A percentile compares a stretch with the other conserved stretches of the same genome.
phyloP scores from a whole-genome alignment of 2,888 invertebrate genomes.

The Tetanocera ferruginea region DNA sequence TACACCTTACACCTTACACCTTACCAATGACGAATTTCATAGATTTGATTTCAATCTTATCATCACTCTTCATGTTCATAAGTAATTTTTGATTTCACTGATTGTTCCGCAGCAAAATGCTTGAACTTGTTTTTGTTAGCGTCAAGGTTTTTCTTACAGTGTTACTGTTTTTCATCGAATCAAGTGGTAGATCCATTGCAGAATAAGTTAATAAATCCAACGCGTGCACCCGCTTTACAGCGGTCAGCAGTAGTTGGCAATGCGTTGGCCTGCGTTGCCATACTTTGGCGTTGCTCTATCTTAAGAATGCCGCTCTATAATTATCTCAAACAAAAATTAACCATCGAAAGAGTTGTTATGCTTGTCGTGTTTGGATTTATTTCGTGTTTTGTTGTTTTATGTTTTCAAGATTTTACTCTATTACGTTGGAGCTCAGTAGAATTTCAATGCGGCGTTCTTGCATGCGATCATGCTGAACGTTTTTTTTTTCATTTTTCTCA shows the following conservation, averaged over 20 bases:
- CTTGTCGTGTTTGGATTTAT: slow-evolving; percentile 3
- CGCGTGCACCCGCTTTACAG: slow-evolving; percentile 61
- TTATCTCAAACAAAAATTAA: slow-evolving; percentile 67
- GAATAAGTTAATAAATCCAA: slow-evolving; percentile 60
- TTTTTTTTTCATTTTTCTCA: slow-evolving; percentile 36
- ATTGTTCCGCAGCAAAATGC: not conserved
- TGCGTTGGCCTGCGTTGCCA: slow-evolving; percentile 30
- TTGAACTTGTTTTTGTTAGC: not conserved
- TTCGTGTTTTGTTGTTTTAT: not conserved
- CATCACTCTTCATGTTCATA: too few species aligned
- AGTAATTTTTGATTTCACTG: not conserved
- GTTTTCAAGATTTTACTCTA: not conserved
- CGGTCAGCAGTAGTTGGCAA: slow-evolving; percentile 21
- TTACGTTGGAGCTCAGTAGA: not conserved
- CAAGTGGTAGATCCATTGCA: slow-evolving; percentile 16
- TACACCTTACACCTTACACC: too few species aligned
- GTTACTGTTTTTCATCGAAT: not conserved
- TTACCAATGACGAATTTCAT: too few species aligned
- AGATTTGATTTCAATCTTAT: too few species aligned
- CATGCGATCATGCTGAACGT: slow-evolving; percentile 35
- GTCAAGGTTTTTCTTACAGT: slow-evolving; percentile 20
- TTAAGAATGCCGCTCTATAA: slow-evolving; percentile 62
- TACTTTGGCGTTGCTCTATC: slow-evolving; percentile 29
- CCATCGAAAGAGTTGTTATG: slow-evolving; percentile 62
- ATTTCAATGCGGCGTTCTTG: not conserved